These are phyloP conservation scores for Plutomurus gul DNA, from an alignment of 1,140 invertebrate species.

Conservation along the genomic window DNA sequence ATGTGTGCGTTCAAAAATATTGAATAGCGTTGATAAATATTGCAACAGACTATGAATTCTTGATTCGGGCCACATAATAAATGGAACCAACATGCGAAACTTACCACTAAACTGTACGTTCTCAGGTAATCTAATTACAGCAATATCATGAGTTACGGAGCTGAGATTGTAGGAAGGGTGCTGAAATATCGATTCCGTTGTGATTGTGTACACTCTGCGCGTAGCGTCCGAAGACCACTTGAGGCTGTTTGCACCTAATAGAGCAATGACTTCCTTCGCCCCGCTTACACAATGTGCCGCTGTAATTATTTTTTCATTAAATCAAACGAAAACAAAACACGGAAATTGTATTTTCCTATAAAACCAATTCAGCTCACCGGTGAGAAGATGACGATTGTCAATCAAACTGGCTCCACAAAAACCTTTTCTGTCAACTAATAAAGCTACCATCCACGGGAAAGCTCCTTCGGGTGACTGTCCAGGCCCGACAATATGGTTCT, in stretches of 20 bases:
- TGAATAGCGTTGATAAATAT: too few species aligned
- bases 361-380: background rate
- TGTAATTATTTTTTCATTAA: too few species aligned
- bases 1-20: too few species aligned
- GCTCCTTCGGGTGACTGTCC: slow-evolving; percentile 45
- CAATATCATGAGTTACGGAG: slow-evolving; percentile 51
- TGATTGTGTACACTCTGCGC: slow-evolving; percentile 39
- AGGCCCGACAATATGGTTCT: slow-evolving; percentile 47
- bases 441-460: slow-evolving; percentile 53
- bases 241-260: slow-evolving; percentile 50
- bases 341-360: background rate
- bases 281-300: slow-evolving; percentile 52
- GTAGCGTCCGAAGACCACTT: slow-evolving; percentile 35
- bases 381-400: slow-evolving; percentile 40
- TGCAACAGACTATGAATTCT: too few species aligned
- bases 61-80: too few species aligned
- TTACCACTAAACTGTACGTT: slow-evolving; percentile 49
- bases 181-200: slow-evolving; percentile 46
- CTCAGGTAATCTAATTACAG: slow-evolving; percentile 44
- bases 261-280: slow-evolving; percentile 46
- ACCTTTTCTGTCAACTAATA: slow-evolving; percentile 48
- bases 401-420: slow-evolving; percentile 51
- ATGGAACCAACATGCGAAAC: too few species aligned
- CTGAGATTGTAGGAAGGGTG: slow-evolving; percentile 52
- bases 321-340: too few species aligned